A percentile compares a stretch with the other conserved stretches of the same genome.
Conservation (phyloP, 2,113 vertebrate species). For the Axis porcinus region DNA sequence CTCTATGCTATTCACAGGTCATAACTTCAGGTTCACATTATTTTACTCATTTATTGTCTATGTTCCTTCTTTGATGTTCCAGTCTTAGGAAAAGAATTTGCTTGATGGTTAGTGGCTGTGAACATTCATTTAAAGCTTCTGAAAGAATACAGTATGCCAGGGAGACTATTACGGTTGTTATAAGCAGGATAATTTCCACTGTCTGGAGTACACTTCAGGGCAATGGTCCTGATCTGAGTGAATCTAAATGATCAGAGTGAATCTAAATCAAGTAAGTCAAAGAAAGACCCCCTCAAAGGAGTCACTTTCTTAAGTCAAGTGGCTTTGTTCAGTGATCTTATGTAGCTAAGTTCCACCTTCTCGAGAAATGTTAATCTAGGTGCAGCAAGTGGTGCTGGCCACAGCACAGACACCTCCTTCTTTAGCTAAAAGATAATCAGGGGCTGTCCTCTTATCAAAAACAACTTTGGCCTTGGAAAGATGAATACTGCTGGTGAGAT, state of each 20-base stretch:
- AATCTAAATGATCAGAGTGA: background rate
- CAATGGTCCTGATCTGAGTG: background rate
- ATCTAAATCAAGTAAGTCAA: background rate
- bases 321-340: background rate
- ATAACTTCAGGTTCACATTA: background rate
- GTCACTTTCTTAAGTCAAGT: background rate
- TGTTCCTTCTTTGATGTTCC: background rate
- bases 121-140: background rate
- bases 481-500: background rate
- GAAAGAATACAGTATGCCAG: background rate
- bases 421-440: background rate
- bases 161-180: background rate
- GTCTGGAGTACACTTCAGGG: background rate
- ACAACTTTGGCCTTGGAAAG: background rate
- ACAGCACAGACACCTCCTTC: background rate
- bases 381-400: background rate
- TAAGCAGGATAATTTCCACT: background rate
- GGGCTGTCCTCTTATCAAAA: background rate
- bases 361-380: background rate
- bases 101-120: background rate
- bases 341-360: background rate
- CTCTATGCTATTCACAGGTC: background rate
- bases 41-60: background rate
- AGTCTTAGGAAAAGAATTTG: background rate
- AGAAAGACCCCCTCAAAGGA: background rate